Percentiles rank a stretch among this genome's conserved stretches.
phyloP scores from a whole-genome alignment of 2,888 invertebrate genomes.

The Platynereis dumerilii region DNA sequence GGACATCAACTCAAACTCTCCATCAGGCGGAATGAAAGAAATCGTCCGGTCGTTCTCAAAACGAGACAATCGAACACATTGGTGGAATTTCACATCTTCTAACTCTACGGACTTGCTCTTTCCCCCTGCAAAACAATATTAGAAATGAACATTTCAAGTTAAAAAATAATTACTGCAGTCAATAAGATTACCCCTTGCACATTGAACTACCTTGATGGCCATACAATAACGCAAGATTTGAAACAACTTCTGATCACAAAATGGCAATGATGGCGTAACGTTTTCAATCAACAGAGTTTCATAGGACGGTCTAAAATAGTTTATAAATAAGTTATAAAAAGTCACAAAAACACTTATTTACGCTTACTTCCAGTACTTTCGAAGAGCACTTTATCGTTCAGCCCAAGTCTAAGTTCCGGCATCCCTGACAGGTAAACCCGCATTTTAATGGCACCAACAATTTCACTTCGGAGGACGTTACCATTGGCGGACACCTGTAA shows the following conservation, averaged over 20 bases:
- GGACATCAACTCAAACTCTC: constrained; percentile 98
- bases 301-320: not conserved
- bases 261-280: no score
- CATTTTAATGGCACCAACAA: constrained; percentile 99
- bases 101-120: constrained; percentile 98
- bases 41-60: constrained; percentile 99
- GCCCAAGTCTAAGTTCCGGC: constrained; percentile 94
- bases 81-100: constrained; percentile 98
- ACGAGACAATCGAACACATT: constrained; percentile 93
- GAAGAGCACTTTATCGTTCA: constrained; percentile 96
- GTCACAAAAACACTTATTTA: not conserved
- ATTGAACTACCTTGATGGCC: no score
- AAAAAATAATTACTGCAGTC: no score
- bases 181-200: no score
- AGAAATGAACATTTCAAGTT: no score
- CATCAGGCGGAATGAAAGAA: constrained; percentile 98
- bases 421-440: constrained; percentile 96
- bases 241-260: no score
- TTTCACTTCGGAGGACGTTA: constrained; percentile 94
- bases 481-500: constrained; percentile 81
- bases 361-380: constrained; percentile 85
- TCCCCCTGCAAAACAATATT: constrained; percentile 71
- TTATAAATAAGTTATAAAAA: not conserved
- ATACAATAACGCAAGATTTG: no score
- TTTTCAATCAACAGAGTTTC: no score